Conservation (phyloP, 2,113 vertebrate species). For the Carettochelys insculpta region DNA sequence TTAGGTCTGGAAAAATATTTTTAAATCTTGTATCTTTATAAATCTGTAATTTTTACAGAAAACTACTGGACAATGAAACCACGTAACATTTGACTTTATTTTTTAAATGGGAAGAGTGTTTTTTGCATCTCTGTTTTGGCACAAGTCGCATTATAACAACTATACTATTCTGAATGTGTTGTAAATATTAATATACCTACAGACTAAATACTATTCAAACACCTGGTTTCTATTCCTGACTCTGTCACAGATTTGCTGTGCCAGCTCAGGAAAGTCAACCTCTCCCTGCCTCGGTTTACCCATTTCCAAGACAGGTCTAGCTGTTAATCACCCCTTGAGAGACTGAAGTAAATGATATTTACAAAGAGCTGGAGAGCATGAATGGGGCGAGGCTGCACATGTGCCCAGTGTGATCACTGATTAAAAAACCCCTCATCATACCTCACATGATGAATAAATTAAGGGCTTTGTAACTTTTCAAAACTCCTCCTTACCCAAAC, state of each 20-base stretch:
- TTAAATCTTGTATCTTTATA: too few relatives aligned
- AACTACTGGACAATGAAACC: too few relatives aligned
- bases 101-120: too few relatives aligned
- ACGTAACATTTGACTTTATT: too few relatives aligned
- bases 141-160: too few relatives aligned
- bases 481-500: not conserved
- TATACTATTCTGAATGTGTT: too few relatives aligned
- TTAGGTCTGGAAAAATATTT: too few relatives aligned
- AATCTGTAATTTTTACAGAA: too few relatives aligned
- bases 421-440: not conserved
- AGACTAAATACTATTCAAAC: too few relatives aligned
- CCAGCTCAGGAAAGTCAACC: not conserved
- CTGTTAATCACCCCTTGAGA: not conserved
- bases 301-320: not conserved
- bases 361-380: not conserved
- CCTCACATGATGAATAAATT: accelerated
- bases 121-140: too few relatives aligned
- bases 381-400: not conserved
- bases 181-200: too few relatives aligned
- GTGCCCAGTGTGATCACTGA: not conserved
- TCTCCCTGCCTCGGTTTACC: not conserved
- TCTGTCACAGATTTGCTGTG: not conserved
- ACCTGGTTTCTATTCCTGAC: not conserved
- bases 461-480: not conserved
- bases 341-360: not conserved